Evolutionary conservation across 2,797 vertebrate genomes (phyloP), one percentile per base, ranked within the genome.

Genomic region (Eulemur mongoz): DNA sequence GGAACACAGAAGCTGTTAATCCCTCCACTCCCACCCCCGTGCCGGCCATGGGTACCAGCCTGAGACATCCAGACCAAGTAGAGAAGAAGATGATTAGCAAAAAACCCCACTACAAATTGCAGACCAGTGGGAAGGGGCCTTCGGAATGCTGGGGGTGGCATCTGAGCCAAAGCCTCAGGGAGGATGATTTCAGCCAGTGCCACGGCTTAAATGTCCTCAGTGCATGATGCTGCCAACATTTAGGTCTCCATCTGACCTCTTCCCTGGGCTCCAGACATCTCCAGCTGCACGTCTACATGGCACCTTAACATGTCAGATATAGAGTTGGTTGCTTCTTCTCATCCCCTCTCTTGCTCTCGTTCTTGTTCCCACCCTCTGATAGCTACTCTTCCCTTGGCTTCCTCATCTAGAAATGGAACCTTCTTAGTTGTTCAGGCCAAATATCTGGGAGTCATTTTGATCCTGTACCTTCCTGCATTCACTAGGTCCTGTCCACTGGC

Each of bases 21-120:
- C 27, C 40, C 13, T 23, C 13, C 10, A 4, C 25, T 61, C 50
- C 22, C 13, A 45, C 9, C 54, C 45, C 17, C 23, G 45, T 22
- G 10, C 54, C 17, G 1, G 52, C n/a, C 40, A 0, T 1, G 0
- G 1, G 14, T 35, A 59, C 43, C 17, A 91, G 8, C 32, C 45
- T 17, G 50, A 89, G 50, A 65, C 35, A 11, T 30, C 20, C 48
- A 89, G 61, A 78, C 27, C 59, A 63, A 1, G 2, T 48, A 45
- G 54, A 78, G 32, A n/a, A 30, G 43, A 27, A 63, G 30, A 85
- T 3, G 18, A 2, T 23, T 65, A 48, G 27, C 45, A 50, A 20
- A 48, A 35, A 35, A 32, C 22, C 82, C 35, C 32, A 23, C 7
- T 18, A n/a, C 1, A 1, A 2, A 10, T 12, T 30, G n/a, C 1